These are phyloP conservation scores for Bos javanicus DNA, from an alignment of 2,113 vertebrate genomes.

Conservation along the genomic window DNA sequence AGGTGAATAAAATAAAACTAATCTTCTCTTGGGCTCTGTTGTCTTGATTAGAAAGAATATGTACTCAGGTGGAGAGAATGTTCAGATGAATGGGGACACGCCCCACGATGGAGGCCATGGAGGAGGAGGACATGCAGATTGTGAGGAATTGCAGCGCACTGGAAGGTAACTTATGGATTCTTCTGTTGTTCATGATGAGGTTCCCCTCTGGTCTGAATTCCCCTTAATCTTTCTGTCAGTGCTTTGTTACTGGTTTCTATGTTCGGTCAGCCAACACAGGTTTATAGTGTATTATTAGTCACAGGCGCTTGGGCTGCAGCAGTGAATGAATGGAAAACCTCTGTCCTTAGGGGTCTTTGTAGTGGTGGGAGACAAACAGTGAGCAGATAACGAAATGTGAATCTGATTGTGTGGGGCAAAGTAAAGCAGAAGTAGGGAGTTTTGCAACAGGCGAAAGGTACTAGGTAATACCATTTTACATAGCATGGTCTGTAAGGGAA, in stretches of 20 bases:
- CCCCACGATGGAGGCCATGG: conserved; percentile 90
- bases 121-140: conserved; percentile 87
- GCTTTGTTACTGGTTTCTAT: neutral
- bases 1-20: neutral
- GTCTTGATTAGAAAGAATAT: conserved; percentile 91
- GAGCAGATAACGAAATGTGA: neutral
- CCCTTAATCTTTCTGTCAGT: neutral
- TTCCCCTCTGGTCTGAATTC: neutral
- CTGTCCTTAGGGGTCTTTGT: neutral
- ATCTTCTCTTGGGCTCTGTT: neutral
- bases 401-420: neutral
- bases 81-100: conserved; percentile 95
- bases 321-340: neutral
- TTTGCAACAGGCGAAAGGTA: neutral
- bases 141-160: conserved; percentile 92
- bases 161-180: conserved; percentile 84
- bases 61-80: conserved; percentile 91
- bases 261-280: neutral
- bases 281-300: neutral
- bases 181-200: neutral
- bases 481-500: neutral
- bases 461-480: neutral
- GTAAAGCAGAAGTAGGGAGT: neutral
- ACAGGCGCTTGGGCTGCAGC: neutral
- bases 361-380: neutral